Base-by-base conservation (phyloP, 2,888 invertebrate genomes). In the Rotaria sp. region DNA sequence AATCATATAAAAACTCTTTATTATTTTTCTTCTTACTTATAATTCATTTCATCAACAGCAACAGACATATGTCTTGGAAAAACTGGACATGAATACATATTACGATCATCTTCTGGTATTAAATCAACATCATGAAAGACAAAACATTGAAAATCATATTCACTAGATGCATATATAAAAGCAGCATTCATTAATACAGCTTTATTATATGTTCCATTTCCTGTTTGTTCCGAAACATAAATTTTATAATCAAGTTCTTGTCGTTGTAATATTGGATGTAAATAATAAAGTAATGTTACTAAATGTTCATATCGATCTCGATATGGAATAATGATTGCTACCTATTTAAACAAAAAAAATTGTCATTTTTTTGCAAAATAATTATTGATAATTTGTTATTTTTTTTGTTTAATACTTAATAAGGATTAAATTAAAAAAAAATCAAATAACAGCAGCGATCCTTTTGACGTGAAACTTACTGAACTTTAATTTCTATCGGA, bases 141-240 rank as follows among this genome's bases (percentile, higher is more conserved):
- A 92, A 96, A 96, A 92, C 97, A 97, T 90, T 96, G 91, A 87
- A 91, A 93, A 85, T 91, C 90, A 94, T 94, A 90, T 93, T 95
- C 86, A 89, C 95, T 95, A 90, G 95, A 93, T 55, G 96, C 96
- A 92, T 98, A 97, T 88, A 94, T 93, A 92, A 94, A 97, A 24
- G 97, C 99, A 45, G 97, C 94, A 92, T 99, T 99, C 96, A 99
- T 96, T 88, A 99, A 93, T 92, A 95, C 95, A 4, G 97, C 98
- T 88, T 96, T 94, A 92, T 97, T 97, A 92, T 97, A 97, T 24
- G 94, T 94, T 85, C 93, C 92, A 18, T 93, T 92, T 88, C 94
- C 94, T 88, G 91, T 92, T 91, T 93, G 93, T 89, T 93, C 93
- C 4, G 92, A 91, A 15, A 93, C 92, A 88, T 92, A 92, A 74